Percentiles rank a stretch among this genome's conserved stretches.
These are phyloP conservation scores for Drosophila suboccidentalis DNA, from an alignment of 2,888 invertebrate genomes.

Conservation along the genomic window DNA sequence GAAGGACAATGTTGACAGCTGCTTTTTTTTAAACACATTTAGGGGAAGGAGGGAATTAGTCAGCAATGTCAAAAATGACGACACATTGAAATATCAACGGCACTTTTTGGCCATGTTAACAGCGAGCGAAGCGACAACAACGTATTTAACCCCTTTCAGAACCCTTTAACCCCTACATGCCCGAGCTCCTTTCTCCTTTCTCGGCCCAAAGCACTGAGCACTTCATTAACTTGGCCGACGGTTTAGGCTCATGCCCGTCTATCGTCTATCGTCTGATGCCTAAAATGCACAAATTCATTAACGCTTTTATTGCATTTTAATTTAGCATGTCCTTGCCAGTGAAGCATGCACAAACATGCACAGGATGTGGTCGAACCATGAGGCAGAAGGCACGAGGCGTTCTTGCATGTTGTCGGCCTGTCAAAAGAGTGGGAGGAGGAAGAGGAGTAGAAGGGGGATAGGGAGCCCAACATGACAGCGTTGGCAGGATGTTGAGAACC, in stretches of 20 bases:
- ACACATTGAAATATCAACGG: slow-evolving; percentile 67
- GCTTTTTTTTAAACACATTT: slow-evolving; percentile 26
- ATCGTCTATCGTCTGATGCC: slow-evolving; percentile 23
- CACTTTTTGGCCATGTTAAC: slow-evolving; percentile 67
- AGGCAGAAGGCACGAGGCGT: slow-evolving; percentile 16
- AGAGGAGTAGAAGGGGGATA: not conserved
- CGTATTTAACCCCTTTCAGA: slow-evolving; percentile 56
- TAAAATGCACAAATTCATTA: slow-evolving; percentile 71
- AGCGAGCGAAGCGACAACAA: slow-evolving; percentile 49
- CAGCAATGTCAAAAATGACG: slow-evolving; percentile 74
- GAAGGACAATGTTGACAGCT: slow-evolving; percentile 74
- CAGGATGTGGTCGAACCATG: slow-evolving; percentile 57
- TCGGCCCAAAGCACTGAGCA: slow-evolving; percentile 35
- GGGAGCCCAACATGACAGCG: slow-evolving; percentile 64
- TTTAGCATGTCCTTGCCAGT: slow-evolving; percentile 76
- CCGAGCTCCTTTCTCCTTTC: slow-evolving; percentile 12
- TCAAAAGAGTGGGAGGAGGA: slow-evolving; percentile 48
- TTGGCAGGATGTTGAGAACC: slow-evolving; percentile 56
- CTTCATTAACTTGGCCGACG: slow-evolving; percentile 62
- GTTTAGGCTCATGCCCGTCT: not conserved
- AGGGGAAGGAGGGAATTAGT: slow-evolving; percentile 59
- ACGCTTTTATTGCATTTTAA: slow-evolving; percentile 79
- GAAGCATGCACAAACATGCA: slow-evolving; percentile 75
- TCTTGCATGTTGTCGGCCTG: slow-evolving; percentile 65
- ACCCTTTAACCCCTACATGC: slow-evolving; percentile 23